These are phyloP conservation scores for Drosophila elegans DNA, from an alignment of 1,140 invertebrate species.

Conservation along the genomic window DNA sequence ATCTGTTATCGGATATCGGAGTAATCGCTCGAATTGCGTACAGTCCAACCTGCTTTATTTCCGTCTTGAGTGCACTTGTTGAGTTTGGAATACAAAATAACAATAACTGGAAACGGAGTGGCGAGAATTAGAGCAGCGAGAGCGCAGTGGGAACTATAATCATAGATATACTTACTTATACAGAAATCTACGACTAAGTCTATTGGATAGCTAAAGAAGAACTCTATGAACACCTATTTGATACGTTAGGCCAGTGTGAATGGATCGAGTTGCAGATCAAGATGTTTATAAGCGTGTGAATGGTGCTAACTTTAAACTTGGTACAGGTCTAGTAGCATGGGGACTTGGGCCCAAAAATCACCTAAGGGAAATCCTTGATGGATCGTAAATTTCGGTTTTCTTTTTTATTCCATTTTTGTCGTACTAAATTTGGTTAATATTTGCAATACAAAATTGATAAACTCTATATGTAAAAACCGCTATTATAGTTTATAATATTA, in stretches of 20 bases:
- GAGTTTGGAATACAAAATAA: conserved; percentile 46
- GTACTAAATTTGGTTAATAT: too few species aligned
- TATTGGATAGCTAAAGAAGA: conserved; percentile 24
- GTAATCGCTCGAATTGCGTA: conserved; percentile 16
- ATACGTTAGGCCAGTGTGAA: conserved; percentile 23
- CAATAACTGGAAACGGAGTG: conserved; percentile 8
- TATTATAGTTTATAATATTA: background rate
- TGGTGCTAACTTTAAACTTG: conserved; percentile 22
- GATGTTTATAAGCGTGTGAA: conserved; percentile 24
- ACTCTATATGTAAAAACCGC: too few species aligned
- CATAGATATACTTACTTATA: conserved; percentile 33
- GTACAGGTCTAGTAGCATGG: background rate
- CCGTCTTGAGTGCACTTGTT: conserved; percentile 62
- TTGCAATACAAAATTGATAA: too few species aligned
- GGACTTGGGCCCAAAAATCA: background rate
- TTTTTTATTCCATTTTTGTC: background rate
- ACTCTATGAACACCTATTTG: conserved; percentile 13
- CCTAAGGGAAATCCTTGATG: background rate
- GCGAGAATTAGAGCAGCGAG: conserved; percentile 9
- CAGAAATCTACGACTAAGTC: conserved; percentile 35
- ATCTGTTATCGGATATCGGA: conserved; percentile 4
- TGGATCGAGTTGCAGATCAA: conserved; percentile 2
- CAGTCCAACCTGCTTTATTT: conserved; percentile 35
- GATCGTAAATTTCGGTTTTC: background rate
- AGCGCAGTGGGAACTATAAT: conserved; percentile 36